Evolutionary conservation across 2,888 invertebrate species (phyloP).

Genomic region (Diarsia rubi): DNA sequence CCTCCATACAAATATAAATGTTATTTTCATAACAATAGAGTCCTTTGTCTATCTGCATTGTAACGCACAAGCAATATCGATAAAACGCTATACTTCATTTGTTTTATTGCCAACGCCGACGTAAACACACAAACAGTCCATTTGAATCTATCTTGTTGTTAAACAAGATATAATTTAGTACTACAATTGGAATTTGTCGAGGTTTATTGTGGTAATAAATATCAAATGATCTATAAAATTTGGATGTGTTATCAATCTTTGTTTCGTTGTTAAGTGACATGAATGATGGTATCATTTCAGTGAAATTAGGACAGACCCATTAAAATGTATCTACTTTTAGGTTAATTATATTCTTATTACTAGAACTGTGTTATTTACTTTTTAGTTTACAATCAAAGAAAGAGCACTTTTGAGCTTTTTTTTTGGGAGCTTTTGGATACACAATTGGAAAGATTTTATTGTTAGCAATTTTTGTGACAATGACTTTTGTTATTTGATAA

Average conservation of each 20-base stretch:
- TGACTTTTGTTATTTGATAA: not conserved
- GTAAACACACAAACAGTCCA: slow-evolving; percentile 52
- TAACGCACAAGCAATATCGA: slow-evolving; percentile 13
- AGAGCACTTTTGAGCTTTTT: not conserved
- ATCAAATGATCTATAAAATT: slow-evolving; percentile 67
- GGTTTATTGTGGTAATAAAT: slow-evolving; percentile 69
- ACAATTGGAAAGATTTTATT: not conserved
- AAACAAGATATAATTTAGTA: slow-evolving; percentile 65
- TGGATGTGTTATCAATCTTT: slow-evolving; percentile 64
- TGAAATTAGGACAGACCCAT: slow-evolving; percentile 19
- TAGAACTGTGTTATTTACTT: not conserved
- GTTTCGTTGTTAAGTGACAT: slow-evolving; percentile 44
- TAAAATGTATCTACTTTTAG: slow-evolving; percentile 5
- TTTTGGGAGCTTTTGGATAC: not conserved
- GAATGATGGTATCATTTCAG: slow-evolving; percentile 21
- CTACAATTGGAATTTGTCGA: slow-evolving; percentile 65
- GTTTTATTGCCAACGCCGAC: slow-evolving; percentile 52
- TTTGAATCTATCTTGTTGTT: slow-evolving; percentile 57
- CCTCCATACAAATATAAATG: not conserved
- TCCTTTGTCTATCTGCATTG: not conserved
- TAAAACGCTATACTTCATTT: slow-evolving; percentile 42
- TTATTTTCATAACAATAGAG: slow-evolving; percentile 10
- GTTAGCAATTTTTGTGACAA: not conserved
- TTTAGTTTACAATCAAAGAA: not conserved
- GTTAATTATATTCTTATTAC: slow-evolving; percentile 7